A percentile compares a stretch with the other conserved stretches of the same genome.
phyloP scores from a whole-genome alignment of 2,888 invertebrate species.

The Silvanus unidentatus region DNA sequence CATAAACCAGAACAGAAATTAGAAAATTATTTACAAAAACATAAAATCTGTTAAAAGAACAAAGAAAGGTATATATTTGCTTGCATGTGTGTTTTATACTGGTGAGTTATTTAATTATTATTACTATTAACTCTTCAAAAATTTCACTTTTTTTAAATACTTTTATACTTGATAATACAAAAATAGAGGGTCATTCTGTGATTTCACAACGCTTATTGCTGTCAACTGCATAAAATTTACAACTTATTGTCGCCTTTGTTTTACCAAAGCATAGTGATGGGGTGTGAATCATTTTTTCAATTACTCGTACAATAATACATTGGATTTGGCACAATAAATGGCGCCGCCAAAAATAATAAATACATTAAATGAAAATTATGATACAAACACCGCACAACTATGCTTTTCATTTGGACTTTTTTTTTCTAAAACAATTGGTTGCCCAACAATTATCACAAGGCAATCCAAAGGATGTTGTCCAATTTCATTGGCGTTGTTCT shows the following conservation, averaged over 20 bases:
- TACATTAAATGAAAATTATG: too few species aligned
- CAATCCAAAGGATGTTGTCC: constrained; percentile 20
- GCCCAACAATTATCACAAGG: constrained; percentile 45
- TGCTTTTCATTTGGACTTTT: not conserved
- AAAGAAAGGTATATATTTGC: not conserved
- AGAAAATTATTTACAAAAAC: constrained; percentile 31
- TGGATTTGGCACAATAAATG: too few species aligned
- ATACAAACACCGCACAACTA: not conserved
- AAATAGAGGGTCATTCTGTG: constrained; percentile 50
- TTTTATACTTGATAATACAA: constrained; percentile 46
- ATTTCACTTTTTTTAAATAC: constrained; percentile 36
- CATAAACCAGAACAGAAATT: constrained; percentile 23
- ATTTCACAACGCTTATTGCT: constrained; percentile 50
- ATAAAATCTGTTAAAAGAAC: too few species aligned
- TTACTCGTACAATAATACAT: not conserved
- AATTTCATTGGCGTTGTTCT: constrained; percentile 10
- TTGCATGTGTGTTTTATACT: not conserved
- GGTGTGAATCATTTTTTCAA: not conserved
- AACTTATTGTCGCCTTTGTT: constrained; percentile 33
- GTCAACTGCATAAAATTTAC: constrained; percentile 43
- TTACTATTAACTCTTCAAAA: constrained; percentile 23
- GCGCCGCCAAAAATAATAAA: too few species aligned
- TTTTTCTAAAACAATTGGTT: constrained; percentile 22
- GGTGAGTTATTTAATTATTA: constrained; percentile 37
- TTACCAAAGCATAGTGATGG: constrained; percentile 11